A percentile compares a stretch with the other conserved stretches of the same genome.
phyloP scores from a whole-genome alignment of 2,113 vertebrate genomes.

The Nothoprocta perdicaria region DNA sequence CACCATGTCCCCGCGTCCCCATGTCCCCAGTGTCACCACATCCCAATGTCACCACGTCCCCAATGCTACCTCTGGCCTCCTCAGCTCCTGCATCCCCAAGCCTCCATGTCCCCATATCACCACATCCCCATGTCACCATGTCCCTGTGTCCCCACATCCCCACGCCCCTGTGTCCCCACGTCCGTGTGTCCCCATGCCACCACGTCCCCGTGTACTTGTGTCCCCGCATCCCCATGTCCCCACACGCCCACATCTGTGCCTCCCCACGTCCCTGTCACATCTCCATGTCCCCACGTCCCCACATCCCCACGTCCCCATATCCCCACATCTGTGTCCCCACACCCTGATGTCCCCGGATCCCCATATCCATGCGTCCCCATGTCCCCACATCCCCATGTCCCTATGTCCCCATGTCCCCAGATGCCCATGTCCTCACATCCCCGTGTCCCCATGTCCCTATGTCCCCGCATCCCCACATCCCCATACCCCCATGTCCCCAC shows the following conservation, averaged over 20 bases:
- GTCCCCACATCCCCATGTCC: too few relatives aligned
- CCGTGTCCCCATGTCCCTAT: too few relatives aligned
- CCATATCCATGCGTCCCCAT: neutral
- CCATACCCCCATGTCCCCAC: too few relatives aligned
- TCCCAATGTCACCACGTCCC: neutral
- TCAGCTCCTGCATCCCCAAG: too few relatives aligned
- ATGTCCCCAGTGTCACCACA: fast-evolving
- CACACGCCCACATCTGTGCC: neutral
- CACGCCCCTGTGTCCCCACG: neutral
- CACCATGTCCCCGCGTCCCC: neutral
- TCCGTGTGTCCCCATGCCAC: neutral
- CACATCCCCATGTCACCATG: too few relatives aligned
- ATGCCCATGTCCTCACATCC: neutral
- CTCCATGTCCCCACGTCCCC: neutral
- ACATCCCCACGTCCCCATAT: too few relatives aligned
- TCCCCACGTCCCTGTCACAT: too few relatives aligned
- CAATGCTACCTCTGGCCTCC: fast-evolving
- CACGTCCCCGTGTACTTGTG: neutral
- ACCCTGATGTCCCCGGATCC: neutral
- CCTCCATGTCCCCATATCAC: neutral
- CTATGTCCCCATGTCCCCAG: too few relatives aligned
- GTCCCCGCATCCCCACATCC: neutral
- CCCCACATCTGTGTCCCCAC: too few relatives aligned
- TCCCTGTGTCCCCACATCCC: too few relatives aligned
- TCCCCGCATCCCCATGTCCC: neutral